phyloP scores from a whole-genome alignment of 2,797 vertebrate species.

The Urophycis tenuis region DNA sequence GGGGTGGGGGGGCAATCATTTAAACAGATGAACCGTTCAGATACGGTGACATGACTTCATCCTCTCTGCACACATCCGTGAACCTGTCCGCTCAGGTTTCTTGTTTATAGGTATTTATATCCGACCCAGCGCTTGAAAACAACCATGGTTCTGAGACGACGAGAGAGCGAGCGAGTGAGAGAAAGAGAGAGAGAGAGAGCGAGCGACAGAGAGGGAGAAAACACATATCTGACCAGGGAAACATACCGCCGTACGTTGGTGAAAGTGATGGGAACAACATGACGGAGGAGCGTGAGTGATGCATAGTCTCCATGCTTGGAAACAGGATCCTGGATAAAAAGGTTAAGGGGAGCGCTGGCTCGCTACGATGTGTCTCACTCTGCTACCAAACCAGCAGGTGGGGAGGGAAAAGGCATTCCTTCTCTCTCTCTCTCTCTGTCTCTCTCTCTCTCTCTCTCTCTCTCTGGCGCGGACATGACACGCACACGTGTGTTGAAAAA shows the following conservation, averaged over 20 bases:
- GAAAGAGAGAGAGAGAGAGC: neutral
- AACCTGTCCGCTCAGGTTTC: conserved; percentile 71
- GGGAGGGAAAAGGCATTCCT: neutral
- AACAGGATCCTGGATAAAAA: neutral
- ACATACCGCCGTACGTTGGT: neutral
- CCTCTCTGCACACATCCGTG: conserved; percentile 49
- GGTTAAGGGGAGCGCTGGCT: neutral
- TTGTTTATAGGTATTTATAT: conserved; percentile 62
- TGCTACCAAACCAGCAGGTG: neutral
- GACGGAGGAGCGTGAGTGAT: neutral
- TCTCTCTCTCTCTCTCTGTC: too few species aligned
- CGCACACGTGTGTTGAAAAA: neutral
- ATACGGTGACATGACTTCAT: conserved; percentile 59
- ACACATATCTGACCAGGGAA: neutral
- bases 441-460: too few species aligned
- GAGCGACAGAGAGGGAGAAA: neutral
- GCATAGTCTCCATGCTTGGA: neutral
- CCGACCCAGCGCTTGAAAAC: conserved; percentile 50
- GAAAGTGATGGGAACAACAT: conserved; percentile 2
- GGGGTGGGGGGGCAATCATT: too few species aligned
- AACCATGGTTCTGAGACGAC: conserved; percentile 38
- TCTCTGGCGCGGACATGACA: neutral
- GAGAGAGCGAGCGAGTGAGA: neutral
- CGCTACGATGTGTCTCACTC: neutral
- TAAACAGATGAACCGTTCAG: conserved; percentile 51